Base-by-base conservation (phyloP, 2,888 invertebrate species). In the Sthenelais limicola region DNA sequence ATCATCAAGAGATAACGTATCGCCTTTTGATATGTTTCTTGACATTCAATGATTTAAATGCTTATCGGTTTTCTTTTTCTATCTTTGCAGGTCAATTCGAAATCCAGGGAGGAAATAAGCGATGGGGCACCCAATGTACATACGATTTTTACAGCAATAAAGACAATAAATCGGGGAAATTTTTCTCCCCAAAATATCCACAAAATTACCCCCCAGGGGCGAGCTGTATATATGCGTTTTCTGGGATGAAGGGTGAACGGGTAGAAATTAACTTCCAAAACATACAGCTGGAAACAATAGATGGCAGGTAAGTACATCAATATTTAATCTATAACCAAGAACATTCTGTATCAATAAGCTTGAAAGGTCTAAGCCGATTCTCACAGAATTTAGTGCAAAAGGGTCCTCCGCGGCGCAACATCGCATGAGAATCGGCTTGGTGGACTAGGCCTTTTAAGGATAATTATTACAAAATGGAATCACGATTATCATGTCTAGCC, bases 171-270 rank as follows among this genome's bases (percentile, higher is more conserved):
- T 73, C 74, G 28, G 86, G 87, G 18, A 77, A 79, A 33, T 85
- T 87, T 73, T 87, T 85, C 78, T 85, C 86, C 0, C 86, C 86
- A 0, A 73, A 77, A 68, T 87, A 85, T 76, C 87, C 87, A 15
- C 87, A 87, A 77, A 84, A 84, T 58, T 89, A 89, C 77, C 86
- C 87, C 0, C 78, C 84, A 26, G 81, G 82, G 70, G 80, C 85
- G 7, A 83, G 82, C 71, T 89, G 89, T 79, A 83, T 84, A 68
- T 89, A 87, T 76, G 82, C 85, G 58, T 88, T 89, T 79, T 79
- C 80, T 56, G 89, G 86, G 47, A 79, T 79, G 47, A 75, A 80
- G 28, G 80, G 83, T 18, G 88, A 88, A 74, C 80, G 79, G 73
- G 84, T 88, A 24, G 78, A 81, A 73, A 79, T 89, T 18, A 75